Evolutionary conservation across 2,113 vertebrate genomes (phyloP).

Genomic region (Phaethornis superciliosus): DNA sequence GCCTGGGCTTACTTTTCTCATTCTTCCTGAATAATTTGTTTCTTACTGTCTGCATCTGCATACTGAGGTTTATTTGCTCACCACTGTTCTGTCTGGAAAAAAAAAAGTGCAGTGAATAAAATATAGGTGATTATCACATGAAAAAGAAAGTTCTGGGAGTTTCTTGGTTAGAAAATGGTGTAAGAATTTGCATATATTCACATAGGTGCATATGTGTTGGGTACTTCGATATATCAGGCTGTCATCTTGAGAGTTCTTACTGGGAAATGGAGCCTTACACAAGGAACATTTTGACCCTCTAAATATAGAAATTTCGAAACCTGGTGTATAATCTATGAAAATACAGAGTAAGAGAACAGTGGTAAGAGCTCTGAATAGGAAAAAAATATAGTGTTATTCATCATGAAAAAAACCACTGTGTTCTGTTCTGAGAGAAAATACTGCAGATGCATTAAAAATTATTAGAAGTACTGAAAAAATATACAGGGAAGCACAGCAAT

Average conservation of each 20-base stretch:
- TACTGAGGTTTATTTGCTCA: neutral
- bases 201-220: neutral
- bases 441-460: neutral
- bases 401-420: neutral
- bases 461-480: neutral
- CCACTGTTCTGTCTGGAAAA: neutral
- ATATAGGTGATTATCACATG: neutral
- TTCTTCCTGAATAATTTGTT: neutral
- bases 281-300: neutral
- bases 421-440: neutral
- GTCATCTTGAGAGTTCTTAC: neutral
- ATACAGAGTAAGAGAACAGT: neutral
- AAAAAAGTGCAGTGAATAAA: neutral
- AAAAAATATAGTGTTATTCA: neutral
- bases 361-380: neutral
- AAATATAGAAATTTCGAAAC: neutral
- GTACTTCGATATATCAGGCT: neutral
- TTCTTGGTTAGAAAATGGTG: neutral
- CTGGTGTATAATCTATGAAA: neutral
- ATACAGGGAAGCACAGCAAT: neutral
- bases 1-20: neutral
- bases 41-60: neutral
- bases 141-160: neutral
- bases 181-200: neutral
- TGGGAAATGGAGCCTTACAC: neutral